phyloP scores from a whole-genome alignment of 2,888 invertebrate genomes.

The Furcula furcula region DNA sequence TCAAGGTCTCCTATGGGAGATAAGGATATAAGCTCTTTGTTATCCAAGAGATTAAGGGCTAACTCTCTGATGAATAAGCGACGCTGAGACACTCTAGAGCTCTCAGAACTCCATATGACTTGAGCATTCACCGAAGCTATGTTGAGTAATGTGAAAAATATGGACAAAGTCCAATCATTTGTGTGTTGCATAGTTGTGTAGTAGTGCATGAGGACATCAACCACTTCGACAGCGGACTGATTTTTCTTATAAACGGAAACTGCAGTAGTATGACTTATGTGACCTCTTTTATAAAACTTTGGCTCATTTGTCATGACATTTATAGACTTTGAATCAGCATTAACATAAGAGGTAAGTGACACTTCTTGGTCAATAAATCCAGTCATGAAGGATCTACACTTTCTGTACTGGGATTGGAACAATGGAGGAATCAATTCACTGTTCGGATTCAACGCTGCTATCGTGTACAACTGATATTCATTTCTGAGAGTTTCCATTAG shows the following conservation, averaged over 20 bases:
- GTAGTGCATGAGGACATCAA: conserved; percentile 69
- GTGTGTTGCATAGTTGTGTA: conserved; percentile 70
- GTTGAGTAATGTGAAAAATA: conserved; percentile 68
- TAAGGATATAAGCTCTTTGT: conserved; percentile 27
- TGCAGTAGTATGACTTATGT: conserved; percentile 46
- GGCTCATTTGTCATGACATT: conserved; percentile 65
- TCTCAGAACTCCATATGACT: conserved; percentile 61
- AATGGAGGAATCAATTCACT: conserved; percentile 61
- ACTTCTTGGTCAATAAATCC: conserved; percentile 58
- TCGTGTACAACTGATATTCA: conserved; percentile 52
- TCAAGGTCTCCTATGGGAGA: conserved; percentile 18
- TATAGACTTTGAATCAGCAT: conserved; percentile 48
- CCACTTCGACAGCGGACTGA: conserved; percentile 60
- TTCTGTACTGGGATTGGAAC: conserved; percentile 56
- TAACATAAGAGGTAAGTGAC: conserved; percentile 57
- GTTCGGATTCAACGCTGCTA: conserved; percentile 55
- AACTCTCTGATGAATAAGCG: conserved; percentile 61
- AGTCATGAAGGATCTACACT: conserved; percentile 47
- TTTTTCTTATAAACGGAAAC: conserved; percentile 63
- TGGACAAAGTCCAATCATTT: conserved; percentile 67
- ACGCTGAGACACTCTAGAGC: conserved; percentile 42
- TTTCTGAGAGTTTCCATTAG: conserved; percentile 50
- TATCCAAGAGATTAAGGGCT: conserved; percentile 53
- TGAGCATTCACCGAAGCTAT: conserved; percentile 71
- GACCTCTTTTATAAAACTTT: conserved; percentile 55